Base-by-base conservation (phyloP, 1,140 invertebrate species). In the Apis cerana region DNA sequence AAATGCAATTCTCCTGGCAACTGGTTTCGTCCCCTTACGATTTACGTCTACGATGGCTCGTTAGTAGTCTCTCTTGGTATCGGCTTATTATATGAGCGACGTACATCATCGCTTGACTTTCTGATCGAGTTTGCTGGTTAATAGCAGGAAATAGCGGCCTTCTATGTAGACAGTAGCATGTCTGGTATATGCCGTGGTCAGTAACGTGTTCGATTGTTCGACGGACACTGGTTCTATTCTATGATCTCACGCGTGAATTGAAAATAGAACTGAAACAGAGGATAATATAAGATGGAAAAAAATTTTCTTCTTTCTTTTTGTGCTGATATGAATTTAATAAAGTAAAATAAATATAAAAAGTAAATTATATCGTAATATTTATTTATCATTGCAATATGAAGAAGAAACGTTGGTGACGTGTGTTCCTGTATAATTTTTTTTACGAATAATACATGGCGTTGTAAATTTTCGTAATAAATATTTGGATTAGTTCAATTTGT, bases 101-200 rank as follows among this genome's bases (percentile, higher is more conserved):
- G 80, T 75, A 65, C 64, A 82, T 82, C 80, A 76, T 82, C 72
- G 77, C 69, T 61, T 80, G 72, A 74, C 80, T 82, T 82, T 82
- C 80, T 50, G 62, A 82, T 76, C 64, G 72, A 82, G 72, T 82
- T 82, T 82, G 80, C 62, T 17, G 64, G 23, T 23, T 68, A 82
- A 82, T 82, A 82, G 72, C 80, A 82, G 80, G 80, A 82, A 82
- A 82, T 72, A 68, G 72, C 68, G 72, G 59, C 80, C 80, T 82
- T 82, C 80, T 75, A 82, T 17, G 72, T 68, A 59, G 80, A 82
- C 72, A 54, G 72, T 59, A 17, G 48, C 17, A 8, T 59, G 54
- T 58, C 62, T 68, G n/a, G n/a, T 43, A 0, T 67, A 43, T n/a
- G 59, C 52, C 52, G 79, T 68, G 71, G 54, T 3, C 80, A 82